Evolutionary conservation across 2,888 invertebrate species (phyloP).

Genomic region (Zelleria hepariella): DNA sequence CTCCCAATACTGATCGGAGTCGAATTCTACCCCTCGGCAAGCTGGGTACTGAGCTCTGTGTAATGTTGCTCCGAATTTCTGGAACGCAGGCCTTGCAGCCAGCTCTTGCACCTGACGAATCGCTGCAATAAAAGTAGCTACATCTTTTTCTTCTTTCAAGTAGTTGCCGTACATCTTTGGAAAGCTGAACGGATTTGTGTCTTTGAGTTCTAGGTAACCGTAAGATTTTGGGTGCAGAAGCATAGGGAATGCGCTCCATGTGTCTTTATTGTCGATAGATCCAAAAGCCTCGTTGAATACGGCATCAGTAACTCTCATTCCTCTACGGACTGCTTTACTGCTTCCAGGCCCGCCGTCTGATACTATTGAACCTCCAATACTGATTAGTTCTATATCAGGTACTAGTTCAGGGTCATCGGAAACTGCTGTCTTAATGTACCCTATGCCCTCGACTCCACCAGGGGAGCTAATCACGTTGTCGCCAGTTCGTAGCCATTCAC

Average conservation of each 20-base stretch:
- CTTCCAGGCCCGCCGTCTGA: conserved; percentile 66
- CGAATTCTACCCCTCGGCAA: conserved; percentile 61
- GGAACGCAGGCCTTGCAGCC: conserved; percentile 71
- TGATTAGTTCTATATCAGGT: conserved; percentile 78
- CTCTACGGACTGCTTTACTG: conserved; percentile 59
- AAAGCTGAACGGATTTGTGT: conserved; percentile 79
- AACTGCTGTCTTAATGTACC: conserved; percentile 74
- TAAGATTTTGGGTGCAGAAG: conserved; percentile 81
- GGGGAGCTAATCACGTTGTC: conserved; percentile 63
- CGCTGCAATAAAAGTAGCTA: conserved; percentile 72
- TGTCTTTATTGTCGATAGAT: conserved; percentile 67
- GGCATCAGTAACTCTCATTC: conserved; percentile 69
- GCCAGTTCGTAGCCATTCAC: conserved; percentile 47
- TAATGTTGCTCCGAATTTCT: conserved; percentile 66
- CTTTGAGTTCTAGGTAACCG: conserved; percentile 78
- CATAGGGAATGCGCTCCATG: conserved; percentile 76
- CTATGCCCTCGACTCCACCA: conserved; percentile 78
- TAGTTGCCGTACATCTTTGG: conserved; percentile 89
- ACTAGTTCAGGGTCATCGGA: conserved; percentile 72
- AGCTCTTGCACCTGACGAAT: conserved; percentile 75
- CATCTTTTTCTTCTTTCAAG: conserved; percentile 74
- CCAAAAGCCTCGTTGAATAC: conserved; percentile 71
- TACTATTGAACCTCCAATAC: conserved; percentile 74
- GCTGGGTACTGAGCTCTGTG: conserved; percentile 64
- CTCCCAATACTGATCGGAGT: conserved; percentile 79